Conservation (phyloP, 2,113 vertebrate species). For the Choloepus hoffmanni region DNA sequence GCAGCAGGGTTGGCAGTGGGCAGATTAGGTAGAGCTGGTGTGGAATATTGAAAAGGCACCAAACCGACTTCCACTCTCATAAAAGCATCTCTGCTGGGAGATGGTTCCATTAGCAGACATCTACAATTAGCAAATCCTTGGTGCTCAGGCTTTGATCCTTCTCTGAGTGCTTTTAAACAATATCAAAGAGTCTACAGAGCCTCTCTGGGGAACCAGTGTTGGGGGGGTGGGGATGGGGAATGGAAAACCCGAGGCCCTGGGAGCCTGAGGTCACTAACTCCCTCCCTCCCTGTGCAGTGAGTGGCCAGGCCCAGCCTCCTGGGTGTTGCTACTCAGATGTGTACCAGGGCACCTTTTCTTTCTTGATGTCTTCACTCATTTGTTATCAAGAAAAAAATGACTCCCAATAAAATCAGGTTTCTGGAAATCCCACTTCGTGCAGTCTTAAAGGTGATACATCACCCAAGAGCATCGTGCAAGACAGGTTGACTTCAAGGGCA, state of each 20-base stretch:
- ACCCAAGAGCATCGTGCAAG: background rate
- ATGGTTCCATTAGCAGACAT: background rate
- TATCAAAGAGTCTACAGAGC: background rate
- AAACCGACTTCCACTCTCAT: background rate
- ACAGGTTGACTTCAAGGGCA: background rate
- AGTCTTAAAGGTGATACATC: background rate
- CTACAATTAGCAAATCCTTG: background rate
- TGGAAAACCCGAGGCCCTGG: background rate
- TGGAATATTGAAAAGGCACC: background rate
- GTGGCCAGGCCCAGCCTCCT: background rate
- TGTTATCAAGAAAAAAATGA: background rate
- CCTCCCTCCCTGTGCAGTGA: background rate
- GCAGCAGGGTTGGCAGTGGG: background rate
- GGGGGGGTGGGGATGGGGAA: background rate
- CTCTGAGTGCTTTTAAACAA: background rate
- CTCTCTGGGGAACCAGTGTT: background rate
- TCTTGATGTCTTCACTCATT: background rate
- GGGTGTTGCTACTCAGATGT: rapidly evolving
- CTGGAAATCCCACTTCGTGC: background rate
- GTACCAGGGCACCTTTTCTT: background rate
- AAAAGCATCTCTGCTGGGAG: background rate
- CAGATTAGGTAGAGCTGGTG: background rate
- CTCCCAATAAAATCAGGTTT: background rate
- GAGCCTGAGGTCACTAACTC: background rate
- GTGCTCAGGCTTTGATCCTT: background rate